Evolutionary conservation across 2,888 invertebrate species (phyloP), one percentile per base, ranked within the genome.

Genomic region (Malthinus seriepunctatus): DNA sequence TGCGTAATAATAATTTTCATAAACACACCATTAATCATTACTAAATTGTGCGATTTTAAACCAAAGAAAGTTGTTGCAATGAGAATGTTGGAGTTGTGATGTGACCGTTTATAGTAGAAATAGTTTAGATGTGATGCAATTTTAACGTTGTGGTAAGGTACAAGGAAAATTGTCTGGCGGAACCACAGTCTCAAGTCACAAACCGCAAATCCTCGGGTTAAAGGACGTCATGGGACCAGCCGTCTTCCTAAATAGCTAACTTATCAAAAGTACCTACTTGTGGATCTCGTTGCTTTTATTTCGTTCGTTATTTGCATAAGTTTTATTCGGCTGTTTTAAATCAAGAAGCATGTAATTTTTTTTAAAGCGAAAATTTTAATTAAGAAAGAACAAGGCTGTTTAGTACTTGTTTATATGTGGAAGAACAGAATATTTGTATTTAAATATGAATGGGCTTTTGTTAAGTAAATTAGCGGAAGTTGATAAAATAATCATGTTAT

Each of bases 401-500:
- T 39, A 39, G 39, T 15, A 23, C 23, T 35, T n/a, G 39, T 42
- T 39, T 39, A 42, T 42, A 4, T 23, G 15, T 15, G 38, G 15
- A 15, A 42, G 15, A 15, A 23, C 39, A 12, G 9, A 23, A 42
- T 42, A 42, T 42, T 14, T 23, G 39, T 47, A 47, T 33, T 47
- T 49, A 49, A 15, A 31, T 49, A 38, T 37, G 49, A 32, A 34
- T 34, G 33, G 15, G 15, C 23, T 49, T 23, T 54, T 37, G 15
- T 32, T 50, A 46, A 60, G 47, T 52, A 60, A 60, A 56, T 52
- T 32, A 56, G 39, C 56, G 60, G 60, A 60, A 60, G 56, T 56
- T 56, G 60, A 60, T 60, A 60, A 60, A 60, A 53, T 60, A 56
- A 60, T 60, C 60, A 45, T 56, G 56, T 54, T 53, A 51, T 23